Conservation (phyloP, 2,797 vertebrate genomes). For the Crenichthys baileyi region DNA sequence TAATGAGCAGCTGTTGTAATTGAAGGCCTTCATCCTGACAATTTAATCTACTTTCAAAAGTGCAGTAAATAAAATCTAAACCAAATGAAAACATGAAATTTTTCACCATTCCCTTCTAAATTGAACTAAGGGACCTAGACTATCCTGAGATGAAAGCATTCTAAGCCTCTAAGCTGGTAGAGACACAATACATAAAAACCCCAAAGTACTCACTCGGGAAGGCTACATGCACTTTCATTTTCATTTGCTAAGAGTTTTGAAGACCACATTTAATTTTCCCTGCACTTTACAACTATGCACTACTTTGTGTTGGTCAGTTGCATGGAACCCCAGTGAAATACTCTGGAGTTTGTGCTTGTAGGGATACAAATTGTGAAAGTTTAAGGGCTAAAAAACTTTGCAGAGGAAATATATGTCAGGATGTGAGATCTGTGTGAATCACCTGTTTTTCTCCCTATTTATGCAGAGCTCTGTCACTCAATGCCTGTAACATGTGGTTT, state of each 20-base stretch:
- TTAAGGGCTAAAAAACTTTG: not conserved
- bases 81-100: not conserved
- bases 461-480: slow-evolving; percentile 21
- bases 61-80: no score
- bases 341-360: not conserved
- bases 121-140: not conserved
- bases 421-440: slow-evolving; percentile 33
- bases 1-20: not conserved
- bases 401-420: slow-evolving; percentile 36
- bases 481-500: slow-evolving; percentile 45
- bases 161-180: not conserved
- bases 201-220: not conserved
- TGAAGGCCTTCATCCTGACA: no score
- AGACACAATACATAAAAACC: not conserved
- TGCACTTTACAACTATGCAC: no score
- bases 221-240: not conserved
- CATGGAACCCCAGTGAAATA: not conserved
- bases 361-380: not conserved
- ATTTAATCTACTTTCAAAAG: no score
- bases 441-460: slow-evolving; percentile 8
- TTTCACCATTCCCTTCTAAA: not conserved
- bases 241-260: not conserved
- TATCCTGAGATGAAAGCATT: not conserved
- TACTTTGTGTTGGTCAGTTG: not conserved
- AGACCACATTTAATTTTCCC: no score